Conservation (phyloP, 2,888 invertebrate species). For the Tryphoninae sp. region DNA sequence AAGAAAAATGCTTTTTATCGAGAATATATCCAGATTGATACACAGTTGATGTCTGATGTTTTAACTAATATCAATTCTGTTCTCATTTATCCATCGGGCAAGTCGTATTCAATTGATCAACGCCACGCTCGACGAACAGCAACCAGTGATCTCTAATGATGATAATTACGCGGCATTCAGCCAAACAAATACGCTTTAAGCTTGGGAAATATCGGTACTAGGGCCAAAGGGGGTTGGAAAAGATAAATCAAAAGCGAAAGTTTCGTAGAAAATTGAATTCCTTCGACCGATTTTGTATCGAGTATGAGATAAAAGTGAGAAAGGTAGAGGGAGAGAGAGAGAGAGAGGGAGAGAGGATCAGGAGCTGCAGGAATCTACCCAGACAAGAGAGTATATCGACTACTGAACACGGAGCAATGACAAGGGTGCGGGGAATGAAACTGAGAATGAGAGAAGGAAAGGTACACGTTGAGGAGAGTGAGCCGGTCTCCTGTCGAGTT, state of each 20-base stretch:
- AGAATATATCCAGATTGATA: neutral
- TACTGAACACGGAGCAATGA: conserved; percentile 34
- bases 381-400: conserved; percentile 41
- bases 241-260: conserved; percentile 24
- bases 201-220: neutral
- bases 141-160: neutral
- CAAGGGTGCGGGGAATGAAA: conserved; percentile 44
- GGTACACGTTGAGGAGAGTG: conserved; percentile 1
- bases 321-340: too few relatives aligned
- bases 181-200: neutral
- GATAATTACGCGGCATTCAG: conserved; percentile 9
- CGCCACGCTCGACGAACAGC: too few relatives aligned
- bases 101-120: too few relatives aligned
- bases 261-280: conserved; percentile 34
- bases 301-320: conserved; percentile 5
- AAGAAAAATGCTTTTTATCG: neutral
- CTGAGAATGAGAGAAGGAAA: conserved; percentile 54
- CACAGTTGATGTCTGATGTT: neutral
- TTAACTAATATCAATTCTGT: neutral
- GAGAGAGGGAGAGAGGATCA: neutral
- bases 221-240: neutral
- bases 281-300: conserved; percentile 26
- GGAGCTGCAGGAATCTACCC: neutral
- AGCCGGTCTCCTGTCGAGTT: conserved; percentile 62
- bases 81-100: neutral